A percentile compares a stretch with the other conserved stretches of the same genome.
Conservation (phyloP, 2,797 vertebrate species). For the Chromobotia macracanthus region DNA sequence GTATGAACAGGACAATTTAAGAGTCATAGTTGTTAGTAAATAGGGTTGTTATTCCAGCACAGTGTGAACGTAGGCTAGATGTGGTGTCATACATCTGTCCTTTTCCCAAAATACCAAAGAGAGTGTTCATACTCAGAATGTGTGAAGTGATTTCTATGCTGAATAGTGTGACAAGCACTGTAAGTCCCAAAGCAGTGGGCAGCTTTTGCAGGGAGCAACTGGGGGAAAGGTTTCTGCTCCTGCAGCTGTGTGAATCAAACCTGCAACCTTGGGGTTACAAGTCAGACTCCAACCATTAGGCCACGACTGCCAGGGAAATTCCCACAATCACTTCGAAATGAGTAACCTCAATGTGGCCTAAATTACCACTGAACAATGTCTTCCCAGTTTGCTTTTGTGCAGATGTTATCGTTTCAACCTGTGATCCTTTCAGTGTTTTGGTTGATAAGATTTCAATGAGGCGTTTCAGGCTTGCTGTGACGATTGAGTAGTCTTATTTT, state of each 20-base stretch:
- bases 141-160: neutral
- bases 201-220: too few species aligned
- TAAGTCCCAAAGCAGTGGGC: too few species aligned
- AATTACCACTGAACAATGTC: neutral
- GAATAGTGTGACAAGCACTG: neutral
- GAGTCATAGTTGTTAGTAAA: neutral
- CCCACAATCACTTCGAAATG: neutral
- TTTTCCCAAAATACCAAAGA: neutral
- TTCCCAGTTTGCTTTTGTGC: constrained; percentile 1
- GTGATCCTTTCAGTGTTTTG: constrained; percentile 3
- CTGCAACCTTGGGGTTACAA: too few species aligned
- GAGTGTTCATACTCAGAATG: too few species aligned
- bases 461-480: neutral
- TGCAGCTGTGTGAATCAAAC: too few species aligned
- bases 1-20: neutral
- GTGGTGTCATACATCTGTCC: too few species aligned
- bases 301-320: too few species aligned
- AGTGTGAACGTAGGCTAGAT: neutral
- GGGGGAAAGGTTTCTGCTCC: too few species aligned
- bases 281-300: too few species aligned
- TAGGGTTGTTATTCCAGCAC: neutral
- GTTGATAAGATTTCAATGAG: neutral
- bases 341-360: neutral
- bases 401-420: neutral
- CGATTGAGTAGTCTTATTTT: neutral